These are phyloP conservation scores for Pithys albifrons DNA, from an alignment of 2,113 vertebrate species.

Conservation along the genomic window DNA sequence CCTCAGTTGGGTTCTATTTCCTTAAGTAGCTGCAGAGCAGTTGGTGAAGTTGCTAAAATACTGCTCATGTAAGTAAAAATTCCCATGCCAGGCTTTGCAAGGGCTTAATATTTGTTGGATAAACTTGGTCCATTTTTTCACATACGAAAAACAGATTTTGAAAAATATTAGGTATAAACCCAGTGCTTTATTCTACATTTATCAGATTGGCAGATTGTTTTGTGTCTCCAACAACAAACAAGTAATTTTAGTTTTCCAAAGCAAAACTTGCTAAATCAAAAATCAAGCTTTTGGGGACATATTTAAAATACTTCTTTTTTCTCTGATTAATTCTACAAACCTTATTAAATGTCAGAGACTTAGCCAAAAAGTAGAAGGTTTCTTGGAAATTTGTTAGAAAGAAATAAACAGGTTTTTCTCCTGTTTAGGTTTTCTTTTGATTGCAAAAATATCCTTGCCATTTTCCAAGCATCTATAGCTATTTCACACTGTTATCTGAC, in stretches of 20 bases:
- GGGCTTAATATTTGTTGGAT: not conserved
- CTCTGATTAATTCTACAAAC: not conserved
- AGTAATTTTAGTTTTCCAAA: not conserved
- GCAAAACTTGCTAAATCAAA: not conserved
- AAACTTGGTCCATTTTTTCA: not conserved
- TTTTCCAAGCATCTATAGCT: not conserved
- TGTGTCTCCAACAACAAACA: not conserved
- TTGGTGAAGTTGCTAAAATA: not conserved
- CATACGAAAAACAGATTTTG: not conserved
- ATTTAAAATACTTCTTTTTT: not conserved
- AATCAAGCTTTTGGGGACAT: not conserved
- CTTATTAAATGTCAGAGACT: not conserved
- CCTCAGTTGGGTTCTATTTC: not conserved
- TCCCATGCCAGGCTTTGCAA: not conserved
- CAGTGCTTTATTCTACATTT: not conserved
- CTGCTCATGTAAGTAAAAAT: not conserved
- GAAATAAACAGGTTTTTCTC: not conserved
- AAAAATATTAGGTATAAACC: not conserved
- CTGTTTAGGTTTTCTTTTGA: not conserved
- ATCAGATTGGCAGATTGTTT: accelerated
- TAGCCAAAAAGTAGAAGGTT: not conserved
- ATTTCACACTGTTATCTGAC: not conserved
- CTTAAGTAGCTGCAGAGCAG: not conserved
- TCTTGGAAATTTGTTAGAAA: not conserved
- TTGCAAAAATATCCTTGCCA: not conserved